Percentiles rank a stretch among this genome's conserved stretches.
These are phyloP conservation scores for Zaprionus africanus DNA, from an alignment of 1,140 invertebrate genomes.

Conservation along the genomic window DNA sequence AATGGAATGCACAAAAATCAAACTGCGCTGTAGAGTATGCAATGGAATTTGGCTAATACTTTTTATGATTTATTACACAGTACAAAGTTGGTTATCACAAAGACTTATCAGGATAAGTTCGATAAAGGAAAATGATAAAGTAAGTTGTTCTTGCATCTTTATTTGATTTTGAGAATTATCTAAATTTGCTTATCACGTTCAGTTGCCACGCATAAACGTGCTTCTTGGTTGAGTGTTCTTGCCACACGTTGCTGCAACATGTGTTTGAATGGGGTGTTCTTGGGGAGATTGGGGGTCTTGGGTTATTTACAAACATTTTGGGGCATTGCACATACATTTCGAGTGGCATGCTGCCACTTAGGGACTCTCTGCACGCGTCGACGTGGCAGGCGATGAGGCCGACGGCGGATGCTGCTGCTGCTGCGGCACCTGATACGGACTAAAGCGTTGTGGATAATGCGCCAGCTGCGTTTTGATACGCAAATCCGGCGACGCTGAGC, in stretches of 20 bases:
- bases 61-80: background rate
- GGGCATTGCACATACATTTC: slow-evolving; percentile 78
- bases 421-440: slow-evolving; percentile 82
- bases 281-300: background rate
- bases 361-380: slow-evolving; percentile 63
- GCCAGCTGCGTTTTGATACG: slow-evolving; percentile 60
- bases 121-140: background rate
- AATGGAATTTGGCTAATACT: slow-evolving; percentile 17
- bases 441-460: slow-evolving; percentile 82
- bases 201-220: slow-evolving; percentile 18
- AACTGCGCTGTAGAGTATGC: background rate
- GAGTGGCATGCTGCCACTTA: slow-evolving; percentile 34
- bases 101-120: slow-evolving; percentile 5
- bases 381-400: slow-evolving; percentile 62
- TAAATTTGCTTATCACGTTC: slow-evolving; percentile 4
- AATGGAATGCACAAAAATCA: slow-evolving; percentile 20
- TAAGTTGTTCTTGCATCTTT: background rate
- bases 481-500: slow-evolving; percentile 79
- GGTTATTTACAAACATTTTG: slow-evolving; percentile 48
- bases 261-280: slow-evolving; percentile 35
- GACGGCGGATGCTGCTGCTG: slow-evolving; percentile 47
- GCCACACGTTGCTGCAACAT: slow-evolving; percentile 75
- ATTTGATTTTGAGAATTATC: background rate
- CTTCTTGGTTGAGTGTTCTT: slow-evolving; percentile 33
- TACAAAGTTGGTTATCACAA: background rate